phyloP scores from a whole-genome alignment of 2,797 vertebrate genomes.

The Leuciscus waleckii region DNA sequence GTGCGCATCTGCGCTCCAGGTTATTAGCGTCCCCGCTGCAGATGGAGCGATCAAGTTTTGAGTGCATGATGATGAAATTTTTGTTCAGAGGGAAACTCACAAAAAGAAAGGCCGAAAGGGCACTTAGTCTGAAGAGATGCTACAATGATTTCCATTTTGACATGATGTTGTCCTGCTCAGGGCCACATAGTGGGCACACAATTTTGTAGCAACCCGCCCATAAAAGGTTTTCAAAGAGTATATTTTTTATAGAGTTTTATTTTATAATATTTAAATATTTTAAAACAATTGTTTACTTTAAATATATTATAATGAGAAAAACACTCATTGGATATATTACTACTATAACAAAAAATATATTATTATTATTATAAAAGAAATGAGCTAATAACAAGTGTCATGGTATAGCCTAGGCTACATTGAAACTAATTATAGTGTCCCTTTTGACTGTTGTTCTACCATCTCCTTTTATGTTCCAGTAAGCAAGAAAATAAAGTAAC shows the following conservation, averaged over 20 bases:
- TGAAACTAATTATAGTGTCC: too few species aligned
- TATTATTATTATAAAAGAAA: too few species aligned
- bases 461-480: too few species aligned
- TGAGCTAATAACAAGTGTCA: too few species aligned
- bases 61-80: conserved; percentile 34
- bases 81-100: conserved; percentile 18
- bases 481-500: too few species aligned
- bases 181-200: background rate
- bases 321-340: background rate
- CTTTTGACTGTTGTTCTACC: too few species aligned
- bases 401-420: too few species aligned
- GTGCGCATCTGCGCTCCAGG: conserved; percentile 37
- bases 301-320: background rate
- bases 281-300: background rate
- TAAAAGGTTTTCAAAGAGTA: background rate
- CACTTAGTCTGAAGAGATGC: conserved; percentile 13
- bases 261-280: background rate
- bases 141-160: background rate
- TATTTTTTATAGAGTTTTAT: too few species aligned
- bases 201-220: background rate
- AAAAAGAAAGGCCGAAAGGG: conserved; percentile 7
- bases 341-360: too few species aligned
- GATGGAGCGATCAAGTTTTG: conserved; percentile 42
- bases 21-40: conserved; percentile 45
- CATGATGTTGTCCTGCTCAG: background rate